phyloP scores from a whole-genome alignment of 2,113 vertebrate species.

The Abramis brama region DNA sequence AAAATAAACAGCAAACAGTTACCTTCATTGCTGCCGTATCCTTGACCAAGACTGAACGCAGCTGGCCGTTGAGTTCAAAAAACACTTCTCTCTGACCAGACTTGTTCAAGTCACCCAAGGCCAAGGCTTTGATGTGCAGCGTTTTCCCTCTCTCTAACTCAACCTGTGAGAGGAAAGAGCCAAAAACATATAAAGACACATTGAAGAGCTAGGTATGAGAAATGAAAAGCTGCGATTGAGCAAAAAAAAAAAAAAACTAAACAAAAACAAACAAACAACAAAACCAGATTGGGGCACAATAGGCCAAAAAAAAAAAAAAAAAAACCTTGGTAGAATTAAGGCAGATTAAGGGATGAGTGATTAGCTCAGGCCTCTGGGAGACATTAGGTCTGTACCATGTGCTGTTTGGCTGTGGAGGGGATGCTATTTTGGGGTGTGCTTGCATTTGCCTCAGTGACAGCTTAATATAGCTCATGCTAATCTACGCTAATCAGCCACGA shows the following conservation, averaged over 20 bases:
- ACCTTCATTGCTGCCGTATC: slow-evolving; percentile 93
- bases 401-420: slow-evolving; percentile 17
- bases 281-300: neutral
- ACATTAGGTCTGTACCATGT: slow-evolving; percentile 5
- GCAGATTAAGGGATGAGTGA: neutral
- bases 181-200: neutral
- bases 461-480: slow-evolving; percentile 56
- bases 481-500: slow-evolving; percentile 53
- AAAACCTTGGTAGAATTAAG: neutral
- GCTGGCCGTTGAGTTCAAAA: slow-evolving; percentile 92
- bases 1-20: slow-evolving; percentile 25
- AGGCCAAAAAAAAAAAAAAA: neutral
- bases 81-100: slow-evolving; percentile 92
- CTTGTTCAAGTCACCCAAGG: slow-evolving; percentile 88
- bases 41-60: slow-evolving; percentile 90
- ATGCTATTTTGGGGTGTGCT: slow-evolving; percentile 41
- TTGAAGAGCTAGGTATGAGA: neutral
- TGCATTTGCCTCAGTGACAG: slow-evolving; percentile 38
- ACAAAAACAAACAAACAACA: neutral
- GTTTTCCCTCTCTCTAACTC: slow-evolving; percentile 92
- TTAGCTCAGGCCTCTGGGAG: slow-evolving; percentile 27
- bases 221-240: neutral
- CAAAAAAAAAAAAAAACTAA: too few species aligned
- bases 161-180: slow-evolving; percentile 75
- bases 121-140: slow-evolving; percentile 91